phyloP scores from a whole-genome alignment of 2,113 vertebrate species.

The Corydoras maculifer region DNA sequence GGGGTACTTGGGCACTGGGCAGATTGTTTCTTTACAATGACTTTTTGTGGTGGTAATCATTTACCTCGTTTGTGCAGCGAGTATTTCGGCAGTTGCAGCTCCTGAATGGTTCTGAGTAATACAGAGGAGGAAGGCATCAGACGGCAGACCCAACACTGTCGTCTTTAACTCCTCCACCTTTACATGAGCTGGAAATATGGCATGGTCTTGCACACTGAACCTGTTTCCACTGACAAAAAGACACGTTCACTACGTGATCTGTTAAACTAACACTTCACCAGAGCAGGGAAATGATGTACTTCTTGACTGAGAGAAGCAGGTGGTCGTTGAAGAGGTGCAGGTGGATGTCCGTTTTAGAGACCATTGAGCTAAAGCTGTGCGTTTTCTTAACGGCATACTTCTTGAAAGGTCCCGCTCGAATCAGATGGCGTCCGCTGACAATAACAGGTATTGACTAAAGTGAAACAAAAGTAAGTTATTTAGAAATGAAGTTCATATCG shows the following conservation, averaged over 20 bases:
- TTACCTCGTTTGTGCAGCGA: slow-evolving; percentile 57
- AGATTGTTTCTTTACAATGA: too few relatives aligned
- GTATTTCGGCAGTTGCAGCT: slow-evolving; percentile 50
- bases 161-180: slow-evolving; percentile 50
- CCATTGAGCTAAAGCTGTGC: slow-evolving; percentile 30
- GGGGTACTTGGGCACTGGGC: too few relatives aligned
- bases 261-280: too few relatives aligned
- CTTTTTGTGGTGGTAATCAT: too few relatives aligned
- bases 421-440: slow-evolving; percentile 58
- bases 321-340: slow-evolving; percentile 67
- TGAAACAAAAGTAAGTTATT: not conserved
- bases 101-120: slow-evolving; percentile 54
- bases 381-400: slow-evolving; percentile 48
- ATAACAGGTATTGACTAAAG: slow-evolving; percentile 33
- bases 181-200: slow-evolving; percentile 57
- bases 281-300: slow-evolving; percentile 45
- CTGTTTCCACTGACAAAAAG: slow-evolving; percentile 48
- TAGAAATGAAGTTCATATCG: not conserved
- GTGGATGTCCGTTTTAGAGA: slow-evolving; percentile 52
- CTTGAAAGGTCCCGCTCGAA: slow-evolving; percentile 60
- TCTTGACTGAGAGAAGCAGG: slow-evolving; percentile 59
- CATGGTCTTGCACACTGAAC: slow-evolving; percentile 63
- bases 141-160: slow-evolving; percentile 53
- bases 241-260: not conserved
- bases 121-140: slow-evolving; percentile 58